Evolutionary conservation across 1,140 invertebrate species (phyloP), one percentile per base, ranked within the genome.

Genomic region (Heliconius congener): DNA sequence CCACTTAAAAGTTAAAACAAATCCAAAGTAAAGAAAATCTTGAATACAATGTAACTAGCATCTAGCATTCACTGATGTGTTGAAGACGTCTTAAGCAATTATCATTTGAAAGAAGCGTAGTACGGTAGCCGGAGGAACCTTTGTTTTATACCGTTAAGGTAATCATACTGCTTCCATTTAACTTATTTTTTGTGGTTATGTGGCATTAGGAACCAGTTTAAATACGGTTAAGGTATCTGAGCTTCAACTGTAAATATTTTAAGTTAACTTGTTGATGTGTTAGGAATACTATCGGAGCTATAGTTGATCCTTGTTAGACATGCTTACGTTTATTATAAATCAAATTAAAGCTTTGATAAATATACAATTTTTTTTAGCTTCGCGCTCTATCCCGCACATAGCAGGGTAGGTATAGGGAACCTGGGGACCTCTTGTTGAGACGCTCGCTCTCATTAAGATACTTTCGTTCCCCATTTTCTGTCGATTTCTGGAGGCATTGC

Each of bases 21-120:
- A 71, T 66, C 55, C 37, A 73, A 73, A 74, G 50, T 80, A 80
- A 74, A 74, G 72, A 74, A 71, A 79, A 39, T 70, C 27, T 66
- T 19, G 42, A 60, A 79, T 18, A 79, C 73, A 79, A 74, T 73
- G 77, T 50, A 76, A 60, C 71, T 77, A 78, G 46, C 39, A 75
- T 72, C 71, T 77, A 78, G 46, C 39, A 75, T 72, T 71, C 80
- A 80, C 78, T 82, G 80, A 81, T 79, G 79, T 82, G 78, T 82
- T 78, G 83, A 82, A 85, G 85, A 85, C 85, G 79, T 85, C 71
- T 57, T 37, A 85, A 81, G 80, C 82, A 81, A 90, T 91, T 90
- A 88, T 76, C 89, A 91, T 91, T 85, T 86, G 83, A 90, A 90
- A 86, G 86, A 71, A 55, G 89, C 88, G 90, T 91, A 91, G 86